These are phyloP conservation scores for Amphipoea oculea DNA, from an alignment of 2,888 invertebrate genomes.

Conservation along the genomic window DNA sequence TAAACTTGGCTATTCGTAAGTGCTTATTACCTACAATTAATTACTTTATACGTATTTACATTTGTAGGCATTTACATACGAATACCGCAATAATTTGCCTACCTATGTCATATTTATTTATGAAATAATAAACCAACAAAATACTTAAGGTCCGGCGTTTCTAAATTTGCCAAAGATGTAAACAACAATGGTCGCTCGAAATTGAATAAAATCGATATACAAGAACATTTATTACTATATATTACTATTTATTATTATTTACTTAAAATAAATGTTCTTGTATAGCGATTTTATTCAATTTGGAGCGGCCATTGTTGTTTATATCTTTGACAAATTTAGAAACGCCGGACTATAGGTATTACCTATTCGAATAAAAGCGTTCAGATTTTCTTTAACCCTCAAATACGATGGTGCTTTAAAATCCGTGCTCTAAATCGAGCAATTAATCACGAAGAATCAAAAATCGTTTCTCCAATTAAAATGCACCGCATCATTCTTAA, in stretches of 20 bases:
- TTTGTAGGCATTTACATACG: slow-evolving; percentile 16
- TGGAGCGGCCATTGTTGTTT: too few relatives aligned
- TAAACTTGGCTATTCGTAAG: slow-evolving; percentile 9
- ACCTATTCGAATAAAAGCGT: slow-evolving; percentile 7
- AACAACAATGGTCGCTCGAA: too few relatives aligned
- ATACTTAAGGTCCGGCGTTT: neutral
- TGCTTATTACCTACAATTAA: slow-evolving; percentile 26
- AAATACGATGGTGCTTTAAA: slow-evolving; percentile 26
- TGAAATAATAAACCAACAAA: slow-evolving; percentile 1
- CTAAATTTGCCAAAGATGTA: too few relatives aligned
- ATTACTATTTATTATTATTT: too few relatives aligned
- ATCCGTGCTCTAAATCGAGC: slow-evolving; percentile 36
- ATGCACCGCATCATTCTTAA: slow-evolving; percentile 87
- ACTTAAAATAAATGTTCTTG: too few relatives aligned
- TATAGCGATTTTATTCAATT: too few relatives aligned
- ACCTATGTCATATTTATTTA: slow-evolving; percentile 12
- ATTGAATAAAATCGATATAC: too few relatives aligned
- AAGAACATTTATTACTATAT: too few relatives aligned
- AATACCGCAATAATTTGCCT: slow-evolving; percentile 5
- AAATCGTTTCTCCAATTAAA: slow-evolving; percentile 88
- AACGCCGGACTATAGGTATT: neutral
- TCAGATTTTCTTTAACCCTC: slow-evolving; percentile 39
- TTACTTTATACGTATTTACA: slow-evolving; percentile 18
- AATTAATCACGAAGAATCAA: slow-evolving; percentile 67
- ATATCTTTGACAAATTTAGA: too few relatives aligned